These are phyloP conservation scores for Montipora capitata DNA, from an alignment of 92 coral and sea anemone species.

Conservation along the genomic window DNA sequence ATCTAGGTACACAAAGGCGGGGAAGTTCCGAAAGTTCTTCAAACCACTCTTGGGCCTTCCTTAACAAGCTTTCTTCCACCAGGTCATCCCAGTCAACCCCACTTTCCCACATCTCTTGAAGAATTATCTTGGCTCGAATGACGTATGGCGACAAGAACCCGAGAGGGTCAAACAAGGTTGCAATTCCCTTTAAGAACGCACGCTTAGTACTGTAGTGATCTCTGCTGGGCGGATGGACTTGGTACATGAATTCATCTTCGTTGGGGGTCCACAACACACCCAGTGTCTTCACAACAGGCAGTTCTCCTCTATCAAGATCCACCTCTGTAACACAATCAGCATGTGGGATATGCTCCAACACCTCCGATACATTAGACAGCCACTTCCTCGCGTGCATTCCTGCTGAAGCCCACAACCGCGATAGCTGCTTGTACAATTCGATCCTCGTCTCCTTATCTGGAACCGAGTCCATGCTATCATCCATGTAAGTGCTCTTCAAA, in stretches of 20 bases:
- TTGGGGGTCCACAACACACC: conserved; percentile 69
- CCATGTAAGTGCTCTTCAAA: conserved; percentile 69
- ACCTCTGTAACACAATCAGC: conserved; percentile 72
- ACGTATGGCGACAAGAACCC: conserved; percentile 65
- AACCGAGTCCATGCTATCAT: conserved; percentile 85
- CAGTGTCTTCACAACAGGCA: conserved; percentile 73
- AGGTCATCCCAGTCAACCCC: conserved; percentile 78
- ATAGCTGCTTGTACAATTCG: conserved; percentile 54
- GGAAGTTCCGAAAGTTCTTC: conserved; percentile 24
- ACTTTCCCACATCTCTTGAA: conserved; percentile 66
- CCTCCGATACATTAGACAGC: conserved; percentile 60
- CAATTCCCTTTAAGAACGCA: conserved; percentile 70
- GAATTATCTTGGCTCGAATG: conserved; percentile 55
- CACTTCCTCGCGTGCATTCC: conserved; percentile 80
- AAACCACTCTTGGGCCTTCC: neutral
- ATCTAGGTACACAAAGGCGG: neutral
- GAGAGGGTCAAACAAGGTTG: conserved; percentile 70
- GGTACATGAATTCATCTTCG: conserved; percentile 70
- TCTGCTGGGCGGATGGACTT: conserved; percentile 57
- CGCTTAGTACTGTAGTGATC: conserved; percentile 52
- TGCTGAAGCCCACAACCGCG: conserved; percentile 51
- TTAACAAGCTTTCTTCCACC: conserved; percentile 18
- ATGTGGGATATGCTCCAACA: conserved; percentile 62
- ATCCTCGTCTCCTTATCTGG: conserved; percentile 51
- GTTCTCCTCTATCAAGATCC: conserved; percentile 63